These are phyloP conservation scores for Drosophila colorata DNA, from an alignment of 2,888 invertebrate species.

Conservation along the genomic window DNA sequence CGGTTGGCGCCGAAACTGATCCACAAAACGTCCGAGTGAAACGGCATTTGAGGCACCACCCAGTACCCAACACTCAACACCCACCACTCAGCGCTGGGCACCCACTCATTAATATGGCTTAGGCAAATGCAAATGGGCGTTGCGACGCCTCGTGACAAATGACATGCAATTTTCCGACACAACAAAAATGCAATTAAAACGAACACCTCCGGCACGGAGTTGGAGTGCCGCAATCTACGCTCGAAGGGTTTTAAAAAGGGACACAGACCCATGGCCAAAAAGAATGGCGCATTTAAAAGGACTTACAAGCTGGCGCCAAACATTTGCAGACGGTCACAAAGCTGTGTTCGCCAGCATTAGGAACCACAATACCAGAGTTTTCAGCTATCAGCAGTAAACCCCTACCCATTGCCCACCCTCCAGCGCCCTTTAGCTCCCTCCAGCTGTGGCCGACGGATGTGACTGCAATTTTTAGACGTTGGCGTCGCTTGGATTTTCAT, in stretches of 20 bases:
- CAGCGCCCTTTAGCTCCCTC: background rate
- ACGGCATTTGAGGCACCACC: conserved; percentile 1
- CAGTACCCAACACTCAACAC: conserved; percentile 5
- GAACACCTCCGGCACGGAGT: conserved; percentile 50
- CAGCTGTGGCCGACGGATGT: conserved; percentile 61
- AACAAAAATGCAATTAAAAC: conserved; percentile 74
- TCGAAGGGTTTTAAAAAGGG: conserved; percentile 36
- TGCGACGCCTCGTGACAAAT: conserved; percentile 65
- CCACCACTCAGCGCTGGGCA: conserved; percentile 21
- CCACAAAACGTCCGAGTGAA: conserved; percentile 20
- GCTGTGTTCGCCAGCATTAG: conserved; percentile 51
- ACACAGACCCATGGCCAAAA: conserved; percentile 31
- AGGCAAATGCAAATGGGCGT: conserved; percentile 74
- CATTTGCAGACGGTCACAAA: conserved; percentile 64
- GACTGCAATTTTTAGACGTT: conserved; percentile 71
- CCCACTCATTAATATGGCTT: conserved; percentile 75
- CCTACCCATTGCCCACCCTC: background rate
- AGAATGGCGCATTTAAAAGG: conserved; percentile 54
- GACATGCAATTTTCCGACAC: conserved; percentile 74
- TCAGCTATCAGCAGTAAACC: conserved; percentile 10
- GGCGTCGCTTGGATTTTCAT: conserved; percentile 72
- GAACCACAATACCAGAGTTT: conserved; percentile 26
- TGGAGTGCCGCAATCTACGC: conserved; percentile 32
- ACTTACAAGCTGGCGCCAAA: conserved; percentile 59
- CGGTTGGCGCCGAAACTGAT: conserved; percentile 12